Evolutionary conservation across 2,113 vertebrate genomes (phyloP), one percentile per base, ranked within the genome.

Genomic region (Cottus gobio): DNA sequence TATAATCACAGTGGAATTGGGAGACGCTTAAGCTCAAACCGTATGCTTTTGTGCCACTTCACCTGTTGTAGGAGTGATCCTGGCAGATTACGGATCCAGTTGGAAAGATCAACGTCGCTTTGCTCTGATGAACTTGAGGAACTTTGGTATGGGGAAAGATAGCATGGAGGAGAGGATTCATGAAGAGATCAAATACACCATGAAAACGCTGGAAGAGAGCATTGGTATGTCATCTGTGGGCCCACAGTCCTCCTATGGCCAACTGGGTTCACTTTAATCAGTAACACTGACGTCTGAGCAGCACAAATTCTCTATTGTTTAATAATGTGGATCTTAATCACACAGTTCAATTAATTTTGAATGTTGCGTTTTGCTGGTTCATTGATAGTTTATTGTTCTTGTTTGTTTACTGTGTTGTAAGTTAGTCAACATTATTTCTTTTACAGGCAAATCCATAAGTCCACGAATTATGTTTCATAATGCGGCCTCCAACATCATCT

Each of bases 81-180:
- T 94, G 2, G 95, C 93, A 1, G 91, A 70, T 48, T 96, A 95
- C 0, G 95, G 94, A 0, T 36, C n/a, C 0, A 1, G 5, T 1
- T 96, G 96, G 96, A 96, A 80, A 24, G 95, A 96, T 26, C 90
- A 92, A 79, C 92, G 96, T 3, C 95, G 91, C 50, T 97, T 97
- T 68, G 71, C 93, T 0, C 31, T 97, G 46, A 89, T 83, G 66
- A 95, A 94, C 0, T 44, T 97, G 83, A 96, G 93, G 82, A 94
- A 95, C 84, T 95, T 96, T 26, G 96, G 96, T 18, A 87, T 97
- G 86, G 96, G 96, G 82, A 97, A 97, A 83, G 93, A 90, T 76
- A 94, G 95, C 0, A 90, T 96, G 95, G 96, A 96, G 82, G 81
- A 95, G 7, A 92, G 85, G 84, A 94, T 97, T 82, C 74, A 39